Conservation (phyloP, 2,888 invertebrate genomes). For the Dorcus hopei region DNA sequence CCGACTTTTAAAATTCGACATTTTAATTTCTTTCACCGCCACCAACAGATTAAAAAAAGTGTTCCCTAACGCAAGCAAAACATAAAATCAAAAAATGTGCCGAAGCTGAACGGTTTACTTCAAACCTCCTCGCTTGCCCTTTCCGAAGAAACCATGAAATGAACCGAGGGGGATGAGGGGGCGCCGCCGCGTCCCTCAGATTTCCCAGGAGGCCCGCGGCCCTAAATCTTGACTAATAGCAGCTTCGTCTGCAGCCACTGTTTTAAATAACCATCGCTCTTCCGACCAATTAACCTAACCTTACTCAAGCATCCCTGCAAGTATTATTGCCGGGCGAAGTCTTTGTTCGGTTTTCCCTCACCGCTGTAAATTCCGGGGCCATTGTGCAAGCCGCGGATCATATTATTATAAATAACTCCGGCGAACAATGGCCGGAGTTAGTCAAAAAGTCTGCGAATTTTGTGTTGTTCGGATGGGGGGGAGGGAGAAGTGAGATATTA, state of each 20-base stretch:
- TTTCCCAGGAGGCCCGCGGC: constrained; percentile 26
- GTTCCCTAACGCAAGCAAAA: too few relatives aligned
- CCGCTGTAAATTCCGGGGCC: too few relatives aligned
- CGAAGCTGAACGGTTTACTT: too few relatives aligned
- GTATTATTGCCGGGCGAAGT: constrained; percentile 3
- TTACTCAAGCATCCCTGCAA: constrained; percentile 16
- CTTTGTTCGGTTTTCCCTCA: too few relatives aligned
- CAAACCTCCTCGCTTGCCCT: constrained; percentile 17
- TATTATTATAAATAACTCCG: too few relatives aligned
- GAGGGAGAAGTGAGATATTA: too few relatives aligned
- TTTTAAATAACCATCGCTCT: constrained; percentile 34
- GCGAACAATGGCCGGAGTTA: too few relatives aligned
- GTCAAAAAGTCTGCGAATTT: too few relatives aligned
- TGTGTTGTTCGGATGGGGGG: too few relatives aligned
- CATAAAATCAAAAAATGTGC: neutral
- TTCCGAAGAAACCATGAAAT: constrained; percentile 24
- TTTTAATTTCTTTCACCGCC: neutral
- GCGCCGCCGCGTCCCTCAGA: constrained; percentile 21
- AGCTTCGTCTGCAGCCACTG: constrained; percentile 32
- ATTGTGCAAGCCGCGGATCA: too few relatives aligned
- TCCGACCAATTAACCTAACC: constrained; percentile 32
- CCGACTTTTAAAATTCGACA: neutral
- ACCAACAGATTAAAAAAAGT: neutral
- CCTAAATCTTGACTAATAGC: constrained; percentile 35
- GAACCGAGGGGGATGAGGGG: constrained; percentile 20